These are phyloP conservation scores for Panthera uncia DNA, from an alignment of 2,113 vertebrate species.

Conservation along the genomic window DNA sequence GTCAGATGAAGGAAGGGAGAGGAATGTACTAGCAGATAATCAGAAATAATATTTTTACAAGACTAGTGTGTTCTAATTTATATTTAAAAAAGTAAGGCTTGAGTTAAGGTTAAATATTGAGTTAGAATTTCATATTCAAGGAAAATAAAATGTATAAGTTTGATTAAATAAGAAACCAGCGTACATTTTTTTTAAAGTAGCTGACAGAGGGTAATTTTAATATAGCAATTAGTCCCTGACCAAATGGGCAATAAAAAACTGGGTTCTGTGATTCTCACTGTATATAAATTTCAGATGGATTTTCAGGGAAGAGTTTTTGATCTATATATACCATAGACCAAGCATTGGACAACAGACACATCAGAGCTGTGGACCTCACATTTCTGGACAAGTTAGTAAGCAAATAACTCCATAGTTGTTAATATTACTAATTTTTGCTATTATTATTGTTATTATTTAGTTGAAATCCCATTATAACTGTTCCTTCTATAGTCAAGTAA, in stretches of 20 bases:
- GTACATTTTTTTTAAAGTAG: background rate
- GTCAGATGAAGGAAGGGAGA: background rate
- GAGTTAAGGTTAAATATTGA: background rate
- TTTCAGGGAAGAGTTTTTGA: background rate
- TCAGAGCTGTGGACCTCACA: background rate
- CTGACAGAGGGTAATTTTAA: background rate
- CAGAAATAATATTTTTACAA: background rate
- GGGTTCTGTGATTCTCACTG: background rate
- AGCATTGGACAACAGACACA: background rate
- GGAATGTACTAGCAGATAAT: background rate
- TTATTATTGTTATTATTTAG: background rate
- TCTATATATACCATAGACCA: background rate
- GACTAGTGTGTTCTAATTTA: background rate
- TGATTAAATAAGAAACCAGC: background rate
- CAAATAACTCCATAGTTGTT: background rate
- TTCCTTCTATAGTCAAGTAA: background rate
- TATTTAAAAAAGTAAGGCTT: background rate
- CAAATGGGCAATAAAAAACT: background rate
- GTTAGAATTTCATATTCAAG: slow-evolving; percentile 16
- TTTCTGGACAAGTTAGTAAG: background rate
- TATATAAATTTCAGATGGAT: background rate
- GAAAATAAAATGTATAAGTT: background rate
- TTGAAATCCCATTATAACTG: background rate
- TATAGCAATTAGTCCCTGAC: background rate
- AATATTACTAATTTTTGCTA: background rate